Conservation (phyloP, 2,797 vertebrate species). For the Pteropus rufus region DNA sequence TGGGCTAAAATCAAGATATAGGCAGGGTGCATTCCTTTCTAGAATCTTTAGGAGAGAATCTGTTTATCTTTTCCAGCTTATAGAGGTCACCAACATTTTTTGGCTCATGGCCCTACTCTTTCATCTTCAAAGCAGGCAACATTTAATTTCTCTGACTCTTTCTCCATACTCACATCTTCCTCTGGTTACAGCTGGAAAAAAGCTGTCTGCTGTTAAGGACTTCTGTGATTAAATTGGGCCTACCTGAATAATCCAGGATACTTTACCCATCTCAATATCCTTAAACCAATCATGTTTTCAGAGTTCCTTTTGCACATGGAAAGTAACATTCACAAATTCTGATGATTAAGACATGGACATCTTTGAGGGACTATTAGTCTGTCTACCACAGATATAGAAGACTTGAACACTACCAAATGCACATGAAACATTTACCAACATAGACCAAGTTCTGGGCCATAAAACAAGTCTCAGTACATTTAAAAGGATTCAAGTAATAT, state of each 20-base stretch:
- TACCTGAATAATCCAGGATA: neutral
- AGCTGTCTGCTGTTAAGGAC: neutral
- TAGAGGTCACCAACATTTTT: neutral
- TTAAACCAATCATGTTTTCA: neutral
- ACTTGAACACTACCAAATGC: neutral
- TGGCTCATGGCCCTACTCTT: neutral
- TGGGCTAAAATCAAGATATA: neutral
- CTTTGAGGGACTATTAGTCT: neutral
- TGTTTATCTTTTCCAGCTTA: neutral
- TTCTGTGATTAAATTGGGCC: neutral
- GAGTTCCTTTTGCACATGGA: neutral
- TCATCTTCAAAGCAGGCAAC: neutral
- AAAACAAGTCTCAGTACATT: neutral
- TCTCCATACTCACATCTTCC: neutral
- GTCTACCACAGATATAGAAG: neutral
- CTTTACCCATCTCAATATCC: neutral
- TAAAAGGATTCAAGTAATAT: neutral
- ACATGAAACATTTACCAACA: neutral
- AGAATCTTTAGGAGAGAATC: neutral
- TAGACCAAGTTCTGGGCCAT: neutral
- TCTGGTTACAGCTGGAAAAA: neutral
- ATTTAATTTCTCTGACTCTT: neutral
- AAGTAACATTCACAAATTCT: neutral
- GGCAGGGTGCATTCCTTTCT: neutral
- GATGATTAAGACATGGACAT: neutral